Evolutionary conservation across 2,797 vertebrate species (phyloP).

Genomic region (Meriones psammophilus): DNA sequence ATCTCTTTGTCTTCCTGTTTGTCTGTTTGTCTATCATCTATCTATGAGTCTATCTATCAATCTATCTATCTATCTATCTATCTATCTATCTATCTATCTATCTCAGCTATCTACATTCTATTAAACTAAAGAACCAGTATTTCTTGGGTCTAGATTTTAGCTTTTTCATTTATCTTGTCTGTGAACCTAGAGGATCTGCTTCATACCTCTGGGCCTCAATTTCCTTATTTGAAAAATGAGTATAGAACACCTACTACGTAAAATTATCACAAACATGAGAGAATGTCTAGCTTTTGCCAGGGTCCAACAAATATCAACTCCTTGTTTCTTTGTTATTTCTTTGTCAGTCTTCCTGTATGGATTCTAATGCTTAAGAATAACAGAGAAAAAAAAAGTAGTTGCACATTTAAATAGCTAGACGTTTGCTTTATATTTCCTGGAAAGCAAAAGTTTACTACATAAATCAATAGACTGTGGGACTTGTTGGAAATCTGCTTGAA

Average conservation of each 20-base stretch:
- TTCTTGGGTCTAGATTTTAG: neutral
- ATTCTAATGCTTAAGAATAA: neutral
- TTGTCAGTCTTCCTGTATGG: neutral
- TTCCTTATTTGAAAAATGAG: neutral
- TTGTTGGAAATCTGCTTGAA: conserved; percentile 42
- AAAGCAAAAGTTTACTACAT: conserved; percentile 43
- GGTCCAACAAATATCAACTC: neutral
- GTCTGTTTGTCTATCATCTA: neutral
- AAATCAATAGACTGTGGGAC: neutral
- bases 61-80: neutral
- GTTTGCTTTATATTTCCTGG: neutral
- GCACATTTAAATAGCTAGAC: neutral
- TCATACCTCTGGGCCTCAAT: neutral
- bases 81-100: neutral
- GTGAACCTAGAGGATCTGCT: neutral
- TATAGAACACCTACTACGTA: neutral
- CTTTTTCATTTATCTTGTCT: neutral
- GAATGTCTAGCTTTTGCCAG: neutral
- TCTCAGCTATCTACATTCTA: neutral
- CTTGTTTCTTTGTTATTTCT: neutral
- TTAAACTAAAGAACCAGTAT: neutral
- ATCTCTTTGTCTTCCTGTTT: neutral
- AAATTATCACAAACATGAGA: neutral
- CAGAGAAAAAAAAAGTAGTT: neutral
- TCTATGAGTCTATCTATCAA: neutral